These are phyloP conservation scores for Aleiodes alternator DNA, from an alignment of 2,888 invertebrate genomes.

Conservation along the genomic window DNA sequence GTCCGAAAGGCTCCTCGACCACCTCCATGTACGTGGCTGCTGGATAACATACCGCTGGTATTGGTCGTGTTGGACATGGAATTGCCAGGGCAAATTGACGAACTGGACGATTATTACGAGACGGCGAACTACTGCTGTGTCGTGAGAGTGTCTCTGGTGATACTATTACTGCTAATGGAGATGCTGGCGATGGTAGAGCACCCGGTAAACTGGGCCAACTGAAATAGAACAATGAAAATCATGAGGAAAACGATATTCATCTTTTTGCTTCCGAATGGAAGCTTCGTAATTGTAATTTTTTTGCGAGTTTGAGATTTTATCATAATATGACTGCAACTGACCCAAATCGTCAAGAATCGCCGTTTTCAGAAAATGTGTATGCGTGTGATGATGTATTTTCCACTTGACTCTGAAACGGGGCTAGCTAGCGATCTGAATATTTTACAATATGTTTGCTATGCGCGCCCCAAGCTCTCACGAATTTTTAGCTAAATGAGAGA, in stretches of 20 bases:
- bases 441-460: too few species aligned
- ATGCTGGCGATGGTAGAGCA: constrained; percentile 85
- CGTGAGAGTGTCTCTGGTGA: constrained; percentile 85
- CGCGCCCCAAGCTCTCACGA: too few species aligned
- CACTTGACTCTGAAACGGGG: too few species aligned
- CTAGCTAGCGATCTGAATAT: too few species aligned
- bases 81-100: constrained; percentile 75
- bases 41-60: constrained; percentile 80
- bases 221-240: constrained; percentile 10
- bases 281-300: too few species aligned
- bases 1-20: constrained; percentile 77
- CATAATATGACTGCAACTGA: too few species aligned
- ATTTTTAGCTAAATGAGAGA: too few species aligned
- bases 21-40: constrained; percentile 76
- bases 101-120: constrained; percentile 67
- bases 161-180: constrained; percentile 84
- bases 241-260: constrained; percentile 10
- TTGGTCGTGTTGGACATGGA: constrained; percentile 76
- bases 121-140: constrained; percentile 82
- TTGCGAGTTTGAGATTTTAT: too few species aligned
- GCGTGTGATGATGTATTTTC: too few species aligned
- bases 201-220: constrained; percentile 75
- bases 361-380: too few species aligned
- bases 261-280: too few species aligned
- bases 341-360: too few species aligned